Percentiles rank a stretch among this genome's conserved stretches.
phyloP scores from a whole-genome alignment of 2,113 vertebrate species.

The Anguilla rostrata region DNA sequence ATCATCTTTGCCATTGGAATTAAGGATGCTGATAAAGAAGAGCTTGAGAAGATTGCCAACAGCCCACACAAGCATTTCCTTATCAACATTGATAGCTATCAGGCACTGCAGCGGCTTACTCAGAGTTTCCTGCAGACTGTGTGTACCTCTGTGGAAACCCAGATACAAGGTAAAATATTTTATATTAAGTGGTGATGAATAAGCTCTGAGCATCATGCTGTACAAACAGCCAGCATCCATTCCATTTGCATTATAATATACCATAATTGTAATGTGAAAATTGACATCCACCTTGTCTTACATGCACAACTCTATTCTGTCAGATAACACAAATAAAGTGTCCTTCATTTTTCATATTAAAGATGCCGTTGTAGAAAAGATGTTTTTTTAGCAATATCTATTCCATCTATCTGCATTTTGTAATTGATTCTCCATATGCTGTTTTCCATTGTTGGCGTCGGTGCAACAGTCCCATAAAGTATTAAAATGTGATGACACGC shows the following conservation, averaged over 20 bases:
- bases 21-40: conserved; percentile 48
- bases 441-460: no score
- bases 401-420: no score
- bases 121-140: conserved; percentile 61
- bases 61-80: conserved; percentile 68
- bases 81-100: conserved; percentile 58
- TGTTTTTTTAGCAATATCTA: no score
- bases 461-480: no score
- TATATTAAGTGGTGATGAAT: neutral
- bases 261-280: no score
- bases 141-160: conserved; percentile 62
- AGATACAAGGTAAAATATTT: conserved; percentile 63
- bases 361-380: no score
- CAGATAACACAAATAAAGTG: no score
- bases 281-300: no score
- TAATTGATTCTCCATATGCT: no score
- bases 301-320: no score
- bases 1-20: conserved; percentile 73
- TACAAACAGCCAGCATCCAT: neutral
- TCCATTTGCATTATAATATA: neutral
- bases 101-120: conserved; percentile 58
- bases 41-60: conserved; percentile 70
- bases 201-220: neutral
- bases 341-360: no score
- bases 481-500: no score